Evolutionary conservation across 2,113 vertebrate genomes (phyloP).

Genomic region (Bubo blakistoni): DNA sequence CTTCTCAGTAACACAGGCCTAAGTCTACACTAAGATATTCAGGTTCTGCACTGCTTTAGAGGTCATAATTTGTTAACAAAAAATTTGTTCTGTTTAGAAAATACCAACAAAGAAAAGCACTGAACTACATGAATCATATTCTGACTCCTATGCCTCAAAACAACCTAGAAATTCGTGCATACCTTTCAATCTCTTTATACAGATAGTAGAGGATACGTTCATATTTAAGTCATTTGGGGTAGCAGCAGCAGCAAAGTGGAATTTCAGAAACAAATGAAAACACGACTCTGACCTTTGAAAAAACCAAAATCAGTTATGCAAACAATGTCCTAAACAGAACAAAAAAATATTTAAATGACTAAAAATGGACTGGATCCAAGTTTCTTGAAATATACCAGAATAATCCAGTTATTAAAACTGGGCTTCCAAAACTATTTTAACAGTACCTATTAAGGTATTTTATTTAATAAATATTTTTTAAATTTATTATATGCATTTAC

Average conservation of each 20-base stretch:
- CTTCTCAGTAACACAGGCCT: background rate
- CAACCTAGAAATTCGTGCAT: background rate
- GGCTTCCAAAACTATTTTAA: background rate
- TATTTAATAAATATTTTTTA: background rate
- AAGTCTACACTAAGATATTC: background rate
- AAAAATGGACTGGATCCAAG: background rate
- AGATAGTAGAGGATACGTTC: background rate
- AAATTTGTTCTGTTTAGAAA: background rate
- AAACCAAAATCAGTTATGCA: background rate
- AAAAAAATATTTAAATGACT: background rate
- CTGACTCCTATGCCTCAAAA: background rate
- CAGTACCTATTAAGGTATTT: background rate
- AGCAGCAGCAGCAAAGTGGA: background rate
- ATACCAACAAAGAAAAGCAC: background rate
- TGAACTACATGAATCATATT: background rate
- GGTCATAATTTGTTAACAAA: background rate
- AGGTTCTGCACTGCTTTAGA: background rate
- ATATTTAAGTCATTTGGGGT: background rate
- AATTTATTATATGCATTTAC: background rate
- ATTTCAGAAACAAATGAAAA: constrained; percentile 3
- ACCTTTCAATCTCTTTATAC: background rate
- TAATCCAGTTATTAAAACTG: background rate
- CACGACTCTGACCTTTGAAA: background rate
- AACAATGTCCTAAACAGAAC: background rate
- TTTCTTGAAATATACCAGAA: background rate